These are phyloP conservation scores for Macrosoma leucophasiata DNA, from an alignment of 2,888 invertebrate species.

Conservation along the genomic window DNA sequence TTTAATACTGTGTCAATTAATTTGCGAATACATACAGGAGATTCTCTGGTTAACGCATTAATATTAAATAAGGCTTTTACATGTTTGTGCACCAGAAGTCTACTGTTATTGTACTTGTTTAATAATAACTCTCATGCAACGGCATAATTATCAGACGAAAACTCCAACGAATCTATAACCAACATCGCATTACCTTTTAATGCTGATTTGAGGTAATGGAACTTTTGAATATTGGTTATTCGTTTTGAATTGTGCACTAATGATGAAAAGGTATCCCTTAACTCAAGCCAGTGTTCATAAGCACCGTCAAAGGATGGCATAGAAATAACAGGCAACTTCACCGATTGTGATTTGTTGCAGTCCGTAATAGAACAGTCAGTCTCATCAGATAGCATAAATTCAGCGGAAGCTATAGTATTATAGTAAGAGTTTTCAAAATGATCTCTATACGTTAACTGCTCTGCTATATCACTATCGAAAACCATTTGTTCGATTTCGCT, in stretches of 20 bases:
- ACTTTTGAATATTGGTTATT: conserved; percentile 3
- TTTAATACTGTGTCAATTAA: conserved; percentile 19
- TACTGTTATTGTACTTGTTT: conserved; percentile 10
- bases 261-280: conserved; percentile 7
- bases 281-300: conserved; percentile 14
- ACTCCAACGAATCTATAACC: conserved; percentile 8
- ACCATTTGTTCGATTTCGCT: conserved; percentile 3
- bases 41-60: conserved; percentile 17
- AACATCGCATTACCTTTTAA: conserved; percentile 3
- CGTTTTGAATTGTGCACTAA: conserved; percentile 5
- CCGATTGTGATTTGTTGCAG: conserved; percentile 2
- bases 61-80: conserved; percentile 19
- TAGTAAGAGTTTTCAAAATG: conserved; percentile 7
- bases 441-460: conserved; percentile 6
- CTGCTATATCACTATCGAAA: conserved; percentile 3
- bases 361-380: conserved; percentile 2
- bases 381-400: conserved; percentile 1
- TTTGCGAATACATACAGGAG: conserved; percentile 15
- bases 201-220: conserved; percentile 10
- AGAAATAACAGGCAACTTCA: conserved; percentile 12
- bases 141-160: conserved; percentile 7
- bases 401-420: conserved; percentile 1
- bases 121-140: conserved; percentile 10
- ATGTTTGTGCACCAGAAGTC: conserved; percentile 11
- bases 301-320: conserved; percentile 15